Evolutionary conservation across 2,888 invertebrate species (phyloP), one percentile per base, ranked within the genome.

Genomic region (Syrphus vitripennis): DNA sequence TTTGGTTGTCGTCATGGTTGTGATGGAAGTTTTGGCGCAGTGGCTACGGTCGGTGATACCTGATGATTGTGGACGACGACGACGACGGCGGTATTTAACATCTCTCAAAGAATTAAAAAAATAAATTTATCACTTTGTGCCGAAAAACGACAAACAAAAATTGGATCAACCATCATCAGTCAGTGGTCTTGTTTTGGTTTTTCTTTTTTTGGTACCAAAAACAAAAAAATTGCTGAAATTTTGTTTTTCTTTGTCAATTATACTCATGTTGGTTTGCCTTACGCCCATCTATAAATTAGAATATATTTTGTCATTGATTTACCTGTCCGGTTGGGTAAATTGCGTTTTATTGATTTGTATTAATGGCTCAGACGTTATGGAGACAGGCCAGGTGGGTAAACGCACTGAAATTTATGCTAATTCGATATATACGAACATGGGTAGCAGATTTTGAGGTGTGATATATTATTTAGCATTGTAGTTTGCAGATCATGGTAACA

Each of bases 241-340:
- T 10, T 31, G 29, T 29, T 61, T 26, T 61, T 10, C 19, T 61
- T 26, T 9, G n/a, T 12, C 7, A 53, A n/a, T n/a, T 10, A 24
- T 24, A 70, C 37, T 31, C 69, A 70, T 16, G 70, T 55, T 55
- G 16, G n/a, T 40, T 48, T 34, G 53, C 12, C 72, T 69, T 69
- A 72, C 77, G 81, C 63, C 77, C 77, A 86, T 81, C 76, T 45
- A 72, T 69, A 72, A 63, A 57, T 71, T 57, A 34, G 50, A 77
- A 82, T 53, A 67, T n/a, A n/a, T n/a, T n/a, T 78, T 82, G 86
- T 70, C 82, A 86, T 77, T 86, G 86, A 77, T 81, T 81, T 71
- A 71, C 80, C 70, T 75, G 83, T 71, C 57, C n/a, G 45, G 45
- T 57, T 69, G n/a, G 12, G 65, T 50, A 67, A 59, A 67, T 50